These are phyloP conservation scores for Pygoscelis antarcticus DNA, from an alignment of 2,113 vertebrate species.

Conservation along the genomic window DNA sequence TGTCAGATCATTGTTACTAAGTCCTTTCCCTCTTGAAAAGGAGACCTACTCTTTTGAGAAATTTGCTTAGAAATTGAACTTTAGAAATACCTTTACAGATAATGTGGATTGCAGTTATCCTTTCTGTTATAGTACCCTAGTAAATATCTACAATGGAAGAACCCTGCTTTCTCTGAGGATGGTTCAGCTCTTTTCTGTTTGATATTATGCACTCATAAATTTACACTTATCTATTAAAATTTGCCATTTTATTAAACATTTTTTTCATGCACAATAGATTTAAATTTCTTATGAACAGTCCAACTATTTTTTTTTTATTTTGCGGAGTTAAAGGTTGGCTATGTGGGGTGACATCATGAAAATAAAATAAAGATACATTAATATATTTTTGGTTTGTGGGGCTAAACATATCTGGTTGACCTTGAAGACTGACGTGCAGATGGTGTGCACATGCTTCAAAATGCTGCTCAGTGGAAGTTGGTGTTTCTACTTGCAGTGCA, in stretches of 20 bases:
- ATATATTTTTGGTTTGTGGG: conserved; percentile 72
- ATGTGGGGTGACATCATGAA: conserved; percentile 73
- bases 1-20: conserved; percentile 39
- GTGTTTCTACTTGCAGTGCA: conserved; percentile 41
- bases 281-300: conserved; percentile 72
- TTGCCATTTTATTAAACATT: conserved; percentile 82
- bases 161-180: conserved; percentile 80
- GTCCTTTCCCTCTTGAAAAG: conserved; percentile 47
- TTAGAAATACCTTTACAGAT: conserved; percentile 14
- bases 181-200: conserved; percentile 81
- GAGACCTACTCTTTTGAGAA: background rate
- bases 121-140: conserved; percentile 23
- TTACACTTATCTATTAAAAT: conserved; percentile 78
- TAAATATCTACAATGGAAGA: conserved; percentile 37
- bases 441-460: conserved; percentile 57
- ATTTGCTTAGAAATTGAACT: conserved; percentile 34
- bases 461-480: conserved; percentile 22
- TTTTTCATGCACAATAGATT: conserved; percentile 74
- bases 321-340: conserved; percentile 63
- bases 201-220: conserved; percentile 77
- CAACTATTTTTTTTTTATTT: conserved; percentile 45
- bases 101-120: conserved; percentile 22
- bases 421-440: conserved; percentile 52
- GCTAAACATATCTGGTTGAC: conserved; percentile 64
- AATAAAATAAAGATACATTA: conserved; percentile 66